Base-by-base conservation (phyloP, 2,797 vertebrate species). In the Anisognathus igniventris region DNA sequence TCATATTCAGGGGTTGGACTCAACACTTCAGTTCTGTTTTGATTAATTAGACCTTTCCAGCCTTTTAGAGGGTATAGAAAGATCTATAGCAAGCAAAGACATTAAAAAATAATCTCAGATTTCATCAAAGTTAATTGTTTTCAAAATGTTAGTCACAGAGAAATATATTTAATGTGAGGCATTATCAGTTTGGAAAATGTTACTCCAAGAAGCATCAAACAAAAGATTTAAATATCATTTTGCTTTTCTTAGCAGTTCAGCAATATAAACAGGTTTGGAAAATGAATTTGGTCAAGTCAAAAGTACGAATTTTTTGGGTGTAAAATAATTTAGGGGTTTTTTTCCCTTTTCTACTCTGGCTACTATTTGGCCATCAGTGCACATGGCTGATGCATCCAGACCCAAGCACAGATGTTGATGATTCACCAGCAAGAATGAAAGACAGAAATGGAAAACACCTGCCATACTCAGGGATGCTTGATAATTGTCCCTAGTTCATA, bases 271-370 rank as follows among this genome's bases (percentile, higher is more conserved):
- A 64, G 23, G 22, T 33, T 13, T 20, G 30, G 23, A 84, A 90
- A 66, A 62, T 10, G 0, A 67, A 64, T 56, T 71, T 57, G 9
- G 30, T 56, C 7, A 85, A 50, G 33, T 42, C 23, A 83, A 83
- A 73, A 19, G 11, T 45, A 37, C 5, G 37, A 6, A 1, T 10
- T 25, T 20, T 76, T 58, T 17, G 4, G 2, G 3, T 13, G 2
- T 27, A 53, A 72, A 83, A 5, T 7, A 40, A 37, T 42, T 25
- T 20, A 24, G 53, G 44, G 12, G 6, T 1, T 2, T 13, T 16
- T 28, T 51, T 12, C 12, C 6, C 4, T 82, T 87, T 78, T 70
- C 48, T 75, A 25, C 22, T 62, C 40, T 10, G 48, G 31, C 9
- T 58, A 6, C 27, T 57, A 8, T 47, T 85, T 68, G 60, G 28